Evolutionary conservation across 2,888 invertebrate genomes (phyloP), one percentile per base, ranked within the genome.

Genomic region (Dicyrtomina minuta): DNA sequence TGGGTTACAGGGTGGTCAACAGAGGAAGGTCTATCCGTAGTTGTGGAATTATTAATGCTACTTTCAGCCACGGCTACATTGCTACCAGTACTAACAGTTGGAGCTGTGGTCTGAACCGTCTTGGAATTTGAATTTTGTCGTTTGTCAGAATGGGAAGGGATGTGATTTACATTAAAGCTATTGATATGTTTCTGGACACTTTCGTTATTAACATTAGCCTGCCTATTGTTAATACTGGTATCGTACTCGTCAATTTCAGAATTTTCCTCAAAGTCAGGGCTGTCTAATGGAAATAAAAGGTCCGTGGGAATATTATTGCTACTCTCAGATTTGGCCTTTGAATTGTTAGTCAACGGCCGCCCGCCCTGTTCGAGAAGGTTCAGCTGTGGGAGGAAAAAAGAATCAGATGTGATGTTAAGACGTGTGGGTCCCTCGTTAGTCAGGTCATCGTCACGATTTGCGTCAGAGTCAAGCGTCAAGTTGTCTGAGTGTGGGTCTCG

Each of bases 351-450:
- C n/a, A n/a, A n/a, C n/a, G n/a, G n/a, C n/a, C n/a, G n/a, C n/a
- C n/a, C n/a, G n/a, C n/a, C n/a, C n/a, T 41, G 33, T 1, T 17
- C 41, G 12, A 51, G 64, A 41, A 33, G 33, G 24, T 56, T 39
- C 6, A 71, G 59, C 12, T 44, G 56, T 44, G 61, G 66, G 22
- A 71, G 43, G 56, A 58, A n/a, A 33, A 33, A 5, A 33, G 41
- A 70, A 33, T 71, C 70, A 24, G 71, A 66, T 13, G 73, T 73
- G 60, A 71, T 70, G 66, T 73, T 73, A 59, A 73, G 60, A 51
- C 65, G 67, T n/a, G 64, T 56, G 20, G 71, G 68, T 53, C 58
- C 68, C n/a, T n/a, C n/a, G 20, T 67, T 27, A 41, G 67, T 71
- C n/a, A 64, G 62, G 39, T 70, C 66, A 44, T 66, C 60, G 33